Conservation (phyloP, 2,888 invertebrate species). For the Eretmocerus hayati region DNA sequence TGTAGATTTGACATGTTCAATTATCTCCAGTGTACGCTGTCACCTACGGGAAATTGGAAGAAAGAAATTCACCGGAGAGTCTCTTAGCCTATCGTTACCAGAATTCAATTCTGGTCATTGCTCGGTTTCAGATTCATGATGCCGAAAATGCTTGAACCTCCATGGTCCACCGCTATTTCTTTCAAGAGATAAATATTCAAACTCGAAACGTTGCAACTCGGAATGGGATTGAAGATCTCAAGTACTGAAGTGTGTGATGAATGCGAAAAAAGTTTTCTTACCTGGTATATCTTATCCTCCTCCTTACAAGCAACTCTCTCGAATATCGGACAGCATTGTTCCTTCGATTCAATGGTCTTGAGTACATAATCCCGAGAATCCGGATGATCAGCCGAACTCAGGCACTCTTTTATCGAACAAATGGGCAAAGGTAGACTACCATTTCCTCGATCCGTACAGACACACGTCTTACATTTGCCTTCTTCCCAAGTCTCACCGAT, state of each 20-base stretch:
- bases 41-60: too few relatives aligned
- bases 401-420: slow-evolving; percentile 54
- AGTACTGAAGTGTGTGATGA: not conserved
- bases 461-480: slow-evolving; percentile 63
- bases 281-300: slow-evolving; percentile 34
- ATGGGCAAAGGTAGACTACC: slow-evolving; percentile 39
- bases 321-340: slow-evolving; percentile 59
- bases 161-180: too few relatives aligned
- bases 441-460: slow-evolving; percentile 50
- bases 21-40: too few relatives aligned
- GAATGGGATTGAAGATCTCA: not conserved
- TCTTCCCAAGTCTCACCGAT: slow-evolving; percentile 60
- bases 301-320: slow-evolving; percentile 56
- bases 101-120: too few relatives aligned
- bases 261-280: slow-evolving; percentile 14
- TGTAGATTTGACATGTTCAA: too few relatives aligned
- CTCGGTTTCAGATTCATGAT: too few relatives aligned
- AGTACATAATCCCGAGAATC: slow-evolving; percentile 54
- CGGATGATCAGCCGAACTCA: slow-evolving; percentile 42
- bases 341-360: slow-evolving; percentile 50
- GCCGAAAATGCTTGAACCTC: too few relatives aligned
- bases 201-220: too few relatives aligned
- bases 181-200: not conserved
- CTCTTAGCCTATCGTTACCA: too few relatives aligned
- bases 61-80: too few relatives aligned